Base-by-base conservation (phyloP, 2,797 vertebrate species). In the Takifugu rubripes region DNA sequence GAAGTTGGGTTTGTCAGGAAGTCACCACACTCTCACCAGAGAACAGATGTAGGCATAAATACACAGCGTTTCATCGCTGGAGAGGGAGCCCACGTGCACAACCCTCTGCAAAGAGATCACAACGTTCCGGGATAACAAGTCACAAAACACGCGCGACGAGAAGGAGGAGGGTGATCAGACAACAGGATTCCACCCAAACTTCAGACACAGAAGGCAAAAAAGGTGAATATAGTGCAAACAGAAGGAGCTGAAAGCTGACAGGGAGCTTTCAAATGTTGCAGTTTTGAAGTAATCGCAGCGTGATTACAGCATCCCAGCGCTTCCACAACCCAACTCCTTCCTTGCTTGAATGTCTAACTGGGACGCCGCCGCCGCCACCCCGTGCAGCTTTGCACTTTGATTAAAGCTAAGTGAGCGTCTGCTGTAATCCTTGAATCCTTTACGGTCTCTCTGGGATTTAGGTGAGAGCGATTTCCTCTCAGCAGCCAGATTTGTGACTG, bases 391-490 rank as follows among this genome's bases (percentile, higher is more conserved):
- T 84, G 68, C 78, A 59, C 78, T 82, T 74, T 83, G 81, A 87
- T 86, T 83, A 84, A 81, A 86, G 81, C 81, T 74, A 87, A 82
- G 80, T 79, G 84, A 86, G 83, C 68, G 52, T 72, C 66, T 1
- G 70, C 82, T 81, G 72, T 85, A 87, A 89, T 89, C 85, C 84
- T 48, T 16, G 62, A 78, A 82, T 83, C 81, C 79, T 68, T 84
- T 85, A 79, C 76, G 70, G 83, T 79, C 82, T 78, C 68, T 59
- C 17, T 74, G 74, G 79, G 84, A 83, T 85, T 87, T 80, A 83
- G 78, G 78, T 76, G 85, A 77, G 75, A 83, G 76, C 61, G 83
- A 72, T 84, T 86, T 87, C 68, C 77, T 71, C 78, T 59, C 75
- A 31, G 68, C 54, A 4, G 54, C 29, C 29, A 82, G 77, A 78